Conservation (phyloP, 2,797 vertebrate genomes). For the Heterohyrax brucei region DNA sequence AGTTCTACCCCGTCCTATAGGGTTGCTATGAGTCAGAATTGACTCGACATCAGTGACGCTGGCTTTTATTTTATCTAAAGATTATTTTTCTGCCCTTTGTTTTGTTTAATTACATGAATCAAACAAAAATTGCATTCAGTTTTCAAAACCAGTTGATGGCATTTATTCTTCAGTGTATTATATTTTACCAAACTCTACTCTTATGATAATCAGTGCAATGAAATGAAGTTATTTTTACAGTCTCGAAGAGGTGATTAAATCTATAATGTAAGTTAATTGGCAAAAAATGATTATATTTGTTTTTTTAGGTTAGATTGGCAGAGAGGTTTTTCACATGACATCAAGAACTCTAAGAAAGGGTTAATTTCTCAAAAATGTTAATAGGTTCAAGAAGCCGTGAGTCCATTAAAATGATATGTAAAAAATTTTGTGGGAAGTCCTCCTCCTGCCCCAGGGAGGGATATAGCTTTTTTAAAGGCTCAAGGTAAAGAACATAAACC, state of each 20-base stretch:
- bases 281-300: constrained; percentile 26
- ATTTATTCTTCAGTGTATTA: constrained; percentile 8
- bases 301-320: neutral
- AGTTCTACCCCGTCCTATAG: too few relatives aligned
- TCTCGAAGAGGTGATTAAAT: constrained; percentile 25
- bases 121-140: constrained; percentile 26
- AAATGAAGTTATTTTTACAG: constrained; percentile 35
- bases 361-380: neutral
- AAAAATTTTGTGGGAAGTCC: neutral
- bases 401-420: neutral
- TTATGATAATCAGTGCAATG: neutral
- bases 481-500: neutral
- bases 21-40: too few relatives aligned
- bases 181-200: constrained; percentile 4
- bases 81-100: neutral
- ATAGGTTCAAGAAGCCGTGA: neutral
- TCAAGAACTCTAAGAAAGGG: neutral
- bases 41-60: too few relatives aligned
- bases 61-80: constrained; percentile 11
- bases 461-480: constrained; percentile 27
- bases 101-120: neutral
- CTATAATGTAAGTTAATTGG: neutral
- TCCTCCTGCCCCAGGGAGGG: neutral
- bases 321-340: constrained; percentile 13
- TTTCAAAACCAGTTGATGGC: constrained; percentile 33